Conservation (phyloP, 2,797 vertebrate genomes). For the Serranus cabrilla region DNA sequence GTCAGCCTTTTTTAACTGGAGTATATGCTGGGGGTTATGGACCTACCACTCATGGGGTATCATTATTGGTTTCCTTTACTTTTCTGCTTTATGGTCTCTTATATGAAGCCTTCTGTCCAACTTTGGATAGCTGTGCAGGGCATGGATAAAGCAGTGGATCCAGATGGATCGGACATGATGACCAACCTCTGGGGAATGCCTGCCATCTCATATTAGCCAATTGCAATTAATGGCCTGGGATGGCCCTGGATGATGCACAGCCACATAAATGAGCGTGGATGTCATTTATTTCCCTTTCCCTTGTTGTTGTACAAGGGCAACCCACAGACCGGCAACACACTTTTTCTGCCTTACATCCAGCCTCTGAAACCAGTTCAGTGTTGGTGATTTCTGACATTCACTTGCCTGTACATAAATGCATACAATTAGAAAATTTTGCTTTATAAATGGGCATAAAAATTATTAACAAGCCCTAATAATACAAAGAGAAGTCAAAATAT, state of each 20-base stretch:
- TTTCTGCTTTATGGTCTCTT: neutral
- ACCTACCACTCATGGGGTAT: neutral
- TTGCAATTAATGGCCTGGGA: conserved; percentile 61
- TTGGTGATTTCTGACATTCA: conserved; percentile 1
- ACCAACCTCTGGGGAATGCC: conserved; percentile 61
- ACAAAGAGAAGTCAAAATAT: neutral
- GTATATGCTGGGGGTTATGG: conserved; percentile 5
- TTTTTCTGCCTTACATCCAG: conserved; percentile 29
- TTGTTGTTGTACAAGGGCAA: conserved; percentile 44
- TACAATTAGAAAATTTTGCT: conserved; percentile 10
- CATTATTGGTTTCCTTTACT: neutral
- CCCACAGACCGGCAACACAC: conserved; percentile 28
- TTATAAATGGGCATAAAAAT: conserved; percentile 7
- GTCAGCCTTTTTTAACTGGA: conserved; percentile 1
- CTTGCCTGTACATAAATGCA: conserved; percentile 1
- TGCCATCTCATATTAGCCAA: conserved; percentile 70
- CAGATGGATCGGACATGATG: conserved; percentile 50
- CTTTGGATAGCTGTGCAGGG: conserved; percentile 17
- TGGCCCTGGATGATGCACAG: conserved; percentile 56
- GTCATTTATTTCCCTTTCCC: conserved; percentile 53
- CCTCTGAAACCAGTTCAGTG: conserved; percentile 15
- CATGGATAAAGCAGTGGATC: conserved; percentile 16
- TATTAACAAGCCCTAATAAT: neutral
- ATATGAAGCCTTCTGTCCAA: conserved; percentile 3
- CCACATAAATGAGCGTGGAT: conserved; percentile 55